These are phyloP conservation scores for Callyntrura sp. DNA, from an alignment of 2,888 invertebrate species.

Conservation along the genomic window DNA sequence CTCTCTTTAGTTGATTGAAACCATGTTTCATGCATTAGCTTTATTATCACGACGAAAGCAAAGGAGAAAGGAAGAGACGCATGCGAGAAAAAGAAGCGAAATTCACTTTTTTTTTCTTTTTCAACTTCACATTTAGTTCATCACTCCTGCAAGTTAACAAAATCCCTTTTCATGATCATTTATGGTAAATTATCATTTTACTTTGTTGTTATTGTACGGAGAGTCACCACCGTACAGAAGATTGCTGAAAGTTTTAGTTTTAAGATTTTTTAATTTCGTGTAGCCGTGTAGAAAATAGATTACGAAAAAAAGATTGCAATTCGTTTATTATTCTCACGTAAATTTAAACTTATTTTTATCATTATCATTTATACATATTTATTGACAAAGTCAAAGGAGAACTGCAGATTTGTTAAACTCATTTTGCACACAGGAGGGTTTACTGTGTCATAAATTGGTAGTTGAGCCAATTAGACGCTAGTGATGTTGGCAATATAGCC, in stretches of 20 bases:
- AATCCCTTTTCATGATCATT: conserved; percentile 9
- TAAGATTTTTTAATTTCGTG: too few species aligned
- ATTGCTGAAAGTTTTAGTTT: neutral
- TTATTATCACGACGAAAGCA: conserved; percentile 62
- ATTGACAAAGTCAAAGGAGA: too few species aligned
- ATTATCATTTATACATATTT: too few species aligned
- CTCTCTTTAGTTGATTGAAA: conserved; percentile 57
- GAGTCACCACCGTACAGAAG: neutral
- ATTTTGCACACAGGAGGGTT: too few species aligned
- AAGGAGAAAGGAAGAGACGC: conserved; percentile 45
- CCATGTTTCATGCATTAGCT: conserved; percentile 72
- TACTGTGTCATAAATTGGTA: too few species aligned
- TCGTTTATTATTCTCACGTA: too few species aligned
- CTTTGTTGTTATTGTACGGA: neutral
- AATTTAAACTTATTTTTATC: too few species aligned
- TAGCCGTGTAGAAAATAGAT: too few species aligned
- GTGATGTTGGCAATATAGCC: too few species aligned
- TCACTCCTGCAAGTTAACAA: neutral
- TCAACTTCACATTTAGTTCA: neutral
- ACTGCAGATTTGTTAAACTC: too few species aligned
- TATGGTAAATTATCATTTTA: conserved; percentile 26
- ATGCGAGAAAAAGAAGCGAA: conserved; percentile 26
- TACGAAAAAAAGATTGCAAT: too few species aligned
- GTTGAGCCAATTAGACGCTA: too few species aligned
- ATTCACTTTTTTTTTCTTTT: neutral